phyloP scores from a whole-genome alignment of 2,113 vertebrate species.

The Psilopsiagon aurifrons region DNA sequence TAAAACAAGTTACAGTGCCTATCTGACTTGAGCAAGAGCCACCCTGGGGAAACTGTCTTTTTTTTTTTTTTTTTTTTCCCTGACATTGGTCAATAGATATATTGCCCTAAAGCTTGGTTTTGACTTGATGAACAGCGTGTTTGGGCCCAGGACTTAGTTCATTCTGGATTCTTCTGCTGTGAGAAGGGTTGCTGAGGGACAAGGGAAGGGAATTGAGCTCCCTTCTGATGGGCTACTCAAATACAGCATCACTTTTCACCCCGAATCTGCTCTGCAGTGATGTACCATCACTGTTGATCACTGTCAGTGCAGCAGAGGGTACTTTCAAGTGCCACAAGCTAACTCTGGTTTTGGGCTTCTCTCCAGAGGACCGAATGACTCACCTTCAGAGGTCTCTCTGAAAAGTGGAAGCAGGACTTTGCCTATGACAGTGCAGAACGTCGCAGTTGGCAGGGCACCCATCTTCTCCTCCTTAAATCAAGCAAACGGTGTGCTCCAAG shows the following conservation, averaged over 20 bases:
- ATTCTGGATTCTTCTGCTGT: neutral
- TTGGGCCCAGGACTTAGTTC: neutral
- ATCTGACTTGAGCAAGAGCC: slow-evolving; percentile 42
- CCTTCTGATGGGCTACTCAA: fast-evolving
- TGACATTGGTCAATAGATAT: neutral
- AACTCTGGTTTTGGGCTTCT: neutral
- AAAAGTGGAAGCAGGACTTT: slow-evolving; percentile 5
- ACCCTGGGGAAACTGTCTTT: neutral
- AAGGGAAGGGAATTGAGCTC: neutral
- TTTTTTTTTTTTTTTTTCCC: neutral
- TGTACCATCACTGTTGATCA: neutral
- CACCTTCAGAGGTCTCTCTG: slow-evolving; percentile 21
- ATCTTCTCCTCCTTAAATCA: neutral
- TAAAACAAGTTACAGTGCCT: slow-evolving; percentile 27
- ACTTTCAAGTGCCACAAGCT: neutral
- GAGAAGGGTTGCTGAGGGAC: neutral
- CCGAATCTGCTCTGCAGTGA: neutral
- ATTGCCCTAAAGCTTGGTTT: neutral
- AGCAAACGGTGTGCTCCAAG: neutral
- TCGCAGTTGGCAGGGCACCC: neutral
- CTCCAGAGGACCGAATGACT: slow-evolving; percentile 34
- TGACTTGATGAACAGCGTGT: neutral
- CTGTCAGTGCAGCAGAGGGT: neutral
- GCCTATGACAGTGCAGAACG: neutral
- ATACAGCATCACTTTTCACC: neutral